A percentile compares a stretch with the other conserved stretches of the same genome.
phyloP scores from a whole-genome alignment of 2,113 vertebrate species.

The Paralichthys olivaceus region DNA sequence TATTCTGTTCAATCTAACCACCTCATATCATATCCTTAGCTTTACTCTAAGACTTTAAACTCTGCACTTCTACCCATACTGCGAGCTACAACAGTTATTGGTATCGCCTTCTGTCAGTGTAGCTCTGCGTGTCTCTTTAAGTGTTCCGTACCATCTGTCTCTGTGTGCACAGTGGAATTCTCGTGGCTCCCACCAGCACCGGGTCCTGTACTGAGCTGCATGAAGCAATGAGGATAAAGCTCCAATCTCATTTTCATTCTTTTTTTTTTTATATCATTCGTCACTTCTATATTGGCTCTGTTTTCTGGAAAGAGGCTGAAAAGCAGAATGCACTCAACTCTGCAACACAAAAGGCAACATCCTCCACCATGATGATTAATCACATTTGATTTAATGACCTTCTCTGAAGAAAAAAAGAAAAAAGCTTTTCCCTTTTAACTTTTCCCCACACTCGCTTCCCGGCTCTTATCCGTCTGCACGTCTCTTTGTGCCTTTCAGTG shows the following conservation, averaged over 20 bases:
- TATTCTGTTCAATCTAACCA: too few species aligned
- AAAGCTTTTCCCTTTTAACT: slow-evolving; percentile 48
- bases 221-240: slow-evolving; percentile 34
- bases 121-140: slow-evolving; percentile 2
- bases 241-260: slow-evolving; percentile 23
- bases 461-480: slow-evolving; percentile 34
- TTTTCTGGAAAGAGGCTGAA: slow-evolving; percentile 23
- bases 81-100: neutral
- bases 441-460: slow-evolving; percentile 28
- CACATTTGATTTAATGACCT: slow-evolving; percentile 66
- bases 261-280: slow-evolving; percentile 9
- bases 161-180: neutral
- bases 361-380: slow-evolving; percentile 57
- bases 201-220: slow-evolving; percentile 8
- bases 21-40: neutral
- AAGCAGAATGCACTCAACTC: slow-evolving; percentile 33
- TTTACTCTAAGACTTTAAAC: neutral
- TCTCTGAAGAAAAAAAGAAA: slow-evolving; percentile 28
- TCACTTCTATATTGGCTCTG: slow-evolving; percentile 5
- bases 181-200: slow-evolving; percentile 21
- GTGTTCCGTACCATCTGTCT: slow-evolving; percentile 27
- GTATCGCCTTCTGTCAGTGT: neutral
- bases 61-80: neutral
- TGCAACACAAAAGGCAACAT: slow-evolving; percentile 40
- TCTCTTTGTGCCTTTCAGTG: slow-evolving; percentile 38